Evolutionary conservation across 1,140 invertebrate species (phyloP).

Genomic region (Sipha flava): DNA sequence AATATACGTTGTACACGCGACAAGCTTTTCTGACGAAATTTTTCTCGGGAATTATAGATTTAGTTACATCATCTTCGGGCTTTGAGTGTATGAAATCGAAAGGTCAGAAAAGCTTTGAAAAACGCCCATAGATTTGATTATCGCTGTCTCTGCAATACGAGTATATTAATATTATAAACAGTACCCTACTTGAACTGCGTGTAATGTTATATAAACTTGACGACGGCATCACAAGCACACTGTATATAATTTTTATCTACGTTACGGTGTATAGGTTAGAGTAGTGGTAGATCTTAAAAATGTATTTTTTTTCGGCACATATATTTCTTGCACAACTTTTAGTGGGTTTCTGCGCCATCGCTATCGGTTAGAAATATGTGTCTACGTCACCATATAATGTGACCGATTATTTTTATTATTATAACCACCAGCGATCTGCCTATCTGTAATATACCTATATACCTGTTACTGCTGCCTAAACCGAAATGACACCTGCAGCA

Average conservation of each 20-base stretch:
- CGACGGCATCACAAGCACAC: neutral
- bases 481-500: too few species aligned
- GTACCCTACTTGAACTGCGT: too few species aligned
- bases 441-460: neutral
- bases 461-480: neutral
- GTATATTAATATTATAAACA: too few species aligned
- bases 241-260: neutral
- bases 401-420: neutral
- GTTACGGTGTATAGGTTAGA: too few species aligned
- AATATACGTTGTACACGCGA: too few species aligned
- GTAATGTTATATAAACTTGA: too few species aligned
- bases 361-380: neutral
- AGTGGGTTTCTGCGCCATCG: neutral
- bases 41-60: neutral
- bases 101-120: neutral
- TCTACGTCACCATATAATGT: neutral
- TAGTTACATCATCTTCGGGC: neutral
- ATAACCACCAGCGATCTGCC: too few species aligned
- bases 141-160: neutral
- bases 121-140: neutral
- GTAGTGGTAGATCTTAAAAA: too few species aligned
- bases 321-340: conserved; percentile 12
- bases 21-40: conserved; percentile 15
- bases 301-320: neutral
- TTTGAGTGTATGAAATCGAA: neutral